These are phyloP conservation scores for Leptothorax acervorum DNA, from an alignment of 2,888 invertebrate genomes.

Conservation along the genomic window DNA sequence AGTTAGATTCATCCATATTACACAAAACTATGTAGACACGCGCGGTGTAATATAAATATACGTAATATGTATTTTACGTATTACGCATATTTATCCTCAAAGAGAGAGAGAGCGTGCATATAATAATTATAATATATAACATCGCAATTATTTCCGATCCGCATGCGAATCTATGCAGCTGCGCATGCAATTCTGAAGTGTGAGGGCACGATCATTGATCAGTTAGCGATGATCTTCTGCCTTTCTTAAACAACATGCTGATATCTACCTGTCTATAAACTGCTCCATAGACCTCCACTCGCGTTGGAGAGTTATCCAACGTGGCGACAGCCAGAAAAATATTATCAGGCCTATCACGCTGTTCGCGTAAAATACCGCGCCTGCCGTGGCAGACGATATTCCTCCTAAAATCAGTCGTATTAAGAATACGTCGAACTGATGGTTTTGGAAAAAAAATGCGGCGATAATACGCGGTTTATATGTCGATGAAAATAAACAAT, in stretches of 20 bases:
- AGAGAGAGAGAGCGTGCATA: background rate
- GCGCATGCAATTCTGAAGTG: slow-evolving; percentile 37
- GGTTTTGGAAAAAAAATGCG: background rate
- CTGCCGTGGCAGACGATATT: slow-evolving; percentile 82
- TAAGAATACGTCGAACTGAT: background rate
- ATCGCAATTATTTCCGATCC: no score
- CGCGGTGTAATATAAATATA: background rate
- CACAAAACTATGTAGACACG: background rate
- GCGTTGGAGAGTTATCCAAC: slow-evolving; percentile 80
- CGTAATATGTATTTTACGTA: background rate
- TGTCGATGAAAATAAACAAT: background rate
- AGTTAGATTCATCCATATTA: background rate
- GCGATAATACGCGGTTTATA: background rate
- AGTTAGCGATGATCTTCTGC: background rate
- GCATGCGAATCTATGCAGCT: background rate
- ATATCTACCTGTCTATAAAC: slow-evolving; percentile 79
- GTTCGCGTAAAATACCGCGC: slow-evolving; percentile 84
- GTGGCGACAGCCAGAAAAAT: slow-evolving; percentile 81
- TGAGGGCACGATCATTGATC: slow-evolving; percentile 42
- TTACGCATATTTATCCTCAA: background rate
- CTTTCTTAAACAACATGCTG: background rate
- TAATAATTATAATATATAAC: no score
- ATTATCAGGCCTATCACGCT: slow-evolving; percentile 79
- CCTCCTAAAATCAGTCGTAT: slow-evolving; percentile 76
- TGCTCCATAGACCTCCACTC: slow-evolving; percentile 83